Base-by-base conservation (phyloP, 2,797 vertebrate species). In the Pipistrellus pygmaeus region DNA sequence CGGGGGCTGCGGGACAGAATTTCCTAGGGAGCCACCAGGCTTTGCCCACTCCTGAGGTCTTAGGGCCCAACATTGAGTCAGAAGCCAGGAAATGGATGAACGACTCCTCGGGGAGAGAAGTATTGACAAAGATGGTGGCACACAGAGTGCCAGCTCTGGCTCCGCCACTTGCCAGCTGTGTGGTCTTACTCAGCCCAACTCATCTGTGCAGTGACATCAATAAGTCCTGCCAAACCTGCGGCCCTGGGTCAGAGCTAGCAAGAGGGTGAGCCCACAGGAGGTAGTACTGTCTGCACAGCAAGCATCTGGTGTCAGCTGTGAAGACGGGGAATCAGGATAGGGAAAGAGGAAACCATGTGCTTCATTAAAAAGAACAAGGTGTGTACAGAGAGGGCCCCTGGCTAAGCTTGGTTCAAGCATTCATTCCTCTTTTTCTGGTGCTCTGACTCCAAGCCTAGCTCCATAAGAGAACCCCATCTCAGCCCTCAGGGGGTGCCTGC, bases 141-240 rank as follows among this genome's bases (percentile, higher is more conserved):
- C 15, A n/a, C 13, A 18, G 6, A 17, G 18, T 51, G 18, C 20
- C 5, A 85, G 41, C 62, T 68, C 62, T 18, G 32, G 35, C 12
- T 77, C 66, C 69, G 90, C 44, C 23, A 72, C 71, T 75, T 66
- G 87, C 57, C 91, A 57, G 46, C 46, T 68, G 25, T 72, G 53
- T 84, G 80, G 41, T 60, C 69, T 85, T n/a, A 44, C 17, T 35
- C 23, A 46, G 35, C 41, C 78, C 57, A 25, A 30, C 46, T 81
- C 87, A 55, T 69, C 84, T 84, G n/a, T 60, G 81, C 83, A 86
- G 21, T 82, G 76, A 60, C 8, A 48, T 71, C 84, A 85, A 44
- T 62, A 83, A 85, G 48, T 57, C 32, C 9, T 25, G 32, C 89
- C 46, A 66, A 12, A 14, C 7, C 66, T 41, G 30, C 21, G 84